Conservation (phyloP, 1,140 invertebrate genomes). For the Drosophila virilis region DNA sequence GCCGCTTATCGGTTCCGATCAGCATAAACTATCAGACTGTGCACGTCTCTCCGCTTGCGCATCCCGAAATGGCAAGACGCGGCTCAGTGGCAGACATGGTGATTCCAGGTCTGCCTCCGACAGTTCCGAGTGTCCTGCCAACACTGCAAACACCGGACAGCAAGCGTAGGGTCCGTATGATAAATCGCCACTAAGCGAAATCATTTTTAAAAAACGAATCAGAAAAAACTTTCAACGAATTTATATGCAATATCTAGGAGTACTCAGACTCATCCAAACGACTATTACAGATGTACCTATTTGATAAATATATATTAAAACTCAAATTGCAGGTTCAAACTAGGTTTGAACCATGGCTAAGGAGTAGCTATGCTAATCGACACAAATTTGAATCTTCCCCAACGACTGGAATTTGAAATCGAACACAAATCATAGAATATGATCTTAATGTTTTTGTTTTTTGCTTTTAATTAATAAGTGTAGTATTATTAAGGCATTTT, state of each 20-base stretch:
- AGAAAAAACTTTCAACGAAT: slow-evolving; percentile 50
- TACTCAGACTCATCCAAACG: background rate
- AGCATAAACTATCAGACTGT: slow-evolving; percentile 70
- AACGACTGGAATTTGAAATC: background rate
- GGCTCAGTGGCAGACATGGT: slow-evolving; percentile 45
- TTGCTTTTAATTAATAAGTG: slow-evolving; percentile 52
- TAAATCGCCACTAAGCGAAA: slow-evolving; percentile 70
- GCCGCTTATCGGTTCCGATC: slow-evolving; percentile 63
- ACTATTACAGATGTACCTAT: background rate
- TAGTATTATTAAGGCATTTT: slow-evolving; percentile 51
- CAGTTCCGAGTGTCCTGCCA: background rate
- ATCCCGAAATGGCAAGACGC: slow-evolving; percentile 46
- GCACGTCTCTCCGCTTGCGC: slow-evolving; percentile 29
- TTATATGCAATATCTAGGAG: slow-evolving; percentile 33
- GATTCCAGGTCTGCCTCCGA: background rate
- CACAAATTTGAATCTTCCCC: background rate
- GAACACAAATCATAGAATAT: no score
- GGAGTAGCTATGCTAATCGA: no score
- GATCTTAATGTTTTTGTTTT: background rate
- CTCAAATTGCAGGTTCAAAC: background rate
- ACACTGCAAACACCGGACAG: slow-evolving; percentile 30
- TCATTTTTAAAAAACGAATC: slow-evolving; percentile 17
- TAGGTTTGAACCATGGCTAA: no score
- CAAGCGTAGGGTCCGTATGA: slow-evolving; percentile 78
- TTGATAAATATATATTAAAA: background rate